phyloP scores from a whole-genome alignment of 2,888 invertebrate species.

The Orthosia gothica region DNA sequence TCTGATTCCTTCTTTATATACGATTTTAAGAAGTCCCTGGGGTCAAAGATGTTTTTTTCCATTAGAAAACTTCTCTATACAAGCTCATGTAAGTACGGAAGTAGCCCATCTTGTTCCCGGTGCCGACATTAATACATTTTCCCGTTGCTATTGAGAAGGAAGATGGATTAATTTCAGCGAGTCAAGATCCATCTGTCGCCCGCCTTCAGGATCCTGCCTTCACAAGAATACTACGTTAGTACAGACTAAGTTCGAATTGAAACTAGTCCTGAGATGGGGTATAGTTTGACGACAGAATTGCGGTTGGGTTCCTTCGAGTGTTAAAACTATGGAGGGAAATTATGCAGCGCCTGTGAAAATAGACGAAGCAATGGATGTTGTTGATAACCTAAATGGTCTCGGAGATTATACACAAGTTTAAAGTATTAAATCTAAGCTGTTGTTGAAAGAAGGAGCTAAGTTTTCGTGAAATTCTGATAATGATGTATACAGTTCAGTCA shows the following conservation, averaged over 20 bases:
- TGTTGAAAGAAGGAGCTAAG: not conserved
- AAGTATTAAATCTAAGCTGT: not conserved
- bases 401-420: too few species aligned
- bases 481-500: not conserved
- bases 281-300: slow-evolving; percentile 86
- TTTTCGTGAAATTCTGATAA: not conserved
- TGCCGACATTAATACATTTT: slow-evolving; percentile 81
- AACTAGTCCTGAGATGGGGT: slow-evolving; percentile 81
- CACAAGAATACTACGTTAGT: slow-evolving; percentile 86
- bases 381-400: not conserved
- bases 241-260: slow-evolving; percentile 87
- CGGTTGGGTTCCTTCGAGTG: slow-evolving; percentile 78
- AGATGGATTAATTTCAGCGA: slow-evolving; percentile 89
- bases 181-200: slow-evolving; percentile 84
- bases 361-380: slow-evolving; percentile 14
- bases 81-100: slow-evolving; percentile 40
- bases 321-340: slow-evolving; percentile 66
- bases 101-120: slow-evolving; percentile 58
- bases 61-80: slow-evolving; percentile 19
- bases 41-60: slow-evolving; percentile 19
- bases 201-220: slow-evolving; percentile 83
- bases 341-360: slow-evolving; percentile 34
- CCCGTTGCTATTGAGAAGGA: slow-evolving; percentile 77
- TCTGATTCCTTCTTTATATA: not conserved
- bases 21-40: not conserved